Evolutionary conservation across 2,888 invertebrate species (phyloP).

Genomic region (Pyrochroa serraticornis): DNA sequence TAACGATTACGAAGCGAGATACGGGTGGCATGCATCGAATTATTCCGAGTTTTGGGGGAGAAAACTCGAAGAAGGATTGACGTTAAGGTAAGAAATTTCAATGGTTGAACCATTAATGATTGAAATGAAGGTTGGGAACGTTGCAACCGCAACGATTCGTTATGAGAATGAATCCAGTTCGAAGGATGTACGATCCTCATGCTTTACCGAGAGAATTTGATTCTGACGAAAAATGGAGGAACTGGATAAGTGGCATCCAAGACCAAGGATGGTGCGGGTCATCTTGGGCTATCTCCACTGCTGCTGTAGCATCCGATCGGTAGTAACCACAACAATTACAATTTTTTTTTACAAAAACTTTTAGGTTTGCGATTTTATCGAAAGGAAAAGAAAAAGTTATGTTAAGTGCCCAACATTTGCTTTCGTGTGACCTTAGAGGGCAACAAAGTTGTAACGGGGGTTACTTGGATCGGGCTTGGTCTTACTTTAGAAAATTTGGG

Average conservation of each 20-base stretch:
- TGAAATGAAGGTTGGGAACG: conserved; percentile 58
- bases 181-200: conserved; percentile 64
- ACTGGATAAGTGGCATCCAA: conserved; percentile 70
- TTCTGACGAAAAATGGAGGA: conserved; percentile 75
- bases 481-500: conserved; percentile 80
- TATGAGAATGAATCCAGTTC: conserved; percentile 65
- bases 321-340: conserved; percentile 44
- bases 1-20: conserved; percentile 60
- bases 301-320: conserved; percentile 80
- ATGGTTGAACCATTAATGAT: conserved; percentile 1
- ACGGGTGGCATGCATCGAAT: conserved; percentile 81
- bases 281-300: conserved; percentile 92
- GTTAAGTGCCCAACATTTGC: conserved; percentile 83
- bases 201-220: conserved; percentile 77
- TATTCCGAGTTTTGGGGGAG: conserved; percentile 85
- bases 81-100: conserved; percentile 35
- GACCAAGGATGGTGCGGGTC: conserved; percentile 84
- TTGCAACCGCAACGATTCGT: conserved; percentile 61
- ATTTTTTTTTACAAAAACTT: conserved; percentile 19
- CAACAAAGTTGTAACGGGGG: conserved; percentile 88
- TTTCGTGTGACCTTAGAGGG: conserved; percentile 81
- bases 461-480: conserved; percentile 90
- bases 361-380: conserved; percentile 81
- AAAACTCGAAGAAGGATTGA: conserved; percentile 79
- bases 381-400: conserved; percentile 74